phyloP scores from a whole-genome alignment of 2,888 invertebrate genomes.

The Himalopsyche kuldschensis region DNA sequence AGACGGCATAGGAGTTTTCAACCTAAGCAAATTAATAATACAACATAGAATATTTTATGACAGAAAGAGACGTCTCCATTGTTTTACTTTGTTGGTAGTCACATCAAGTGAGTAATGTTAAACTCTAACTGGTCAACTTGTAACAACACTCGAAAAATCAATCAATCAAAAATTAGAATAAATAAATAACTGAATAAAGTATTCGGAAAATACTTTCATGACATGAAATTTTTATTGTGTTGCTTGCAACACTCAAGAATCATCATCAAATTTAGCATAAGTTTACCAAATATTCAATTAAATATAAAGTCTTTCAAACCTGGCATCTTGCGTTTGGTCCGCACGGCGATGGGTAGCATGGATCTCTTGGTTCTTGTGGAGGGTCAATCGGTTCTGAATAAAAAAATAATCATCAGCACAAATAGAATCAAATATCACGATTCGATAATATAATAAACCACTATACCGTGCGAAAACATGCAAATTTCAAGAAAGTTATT shows the following conservation, averaged over 20 bases:
- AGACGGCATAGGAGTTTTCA: conserved; percentile 61
- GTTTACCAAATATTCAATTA: conserved; percentile 39
- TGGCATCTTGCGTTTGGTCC: conserved; percentile 80
- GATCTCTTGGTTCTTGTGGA: conserved; percentile 60
- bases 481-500: neutral
- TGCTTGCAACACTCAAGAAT: too few species aligned
- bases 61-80: too few species aligned
- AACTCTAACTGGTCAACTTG: too few species aligned
- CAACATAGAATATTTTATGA: neutral
- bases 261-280: neutral
- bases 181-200: too few species aligned
- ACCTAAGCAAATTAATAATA: conserved; percentile 46
- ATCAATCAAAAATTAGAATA: too few species aligned
- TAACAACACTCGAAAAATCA: too few species aligned
- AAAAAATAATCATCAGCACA: conserved; percentile 46
- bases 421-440: neutral
- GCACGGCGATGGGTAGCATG: conserved; percentile 85
- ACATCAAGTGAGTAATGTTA: too few species aligned
- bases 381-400: conserved; percentile 49
- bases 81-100: too few species aligned
- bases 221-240: too few species aligned
- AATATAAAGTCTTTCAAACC: conserved; percentile 49
- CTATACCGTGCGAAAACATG: conserved; percentile 4
- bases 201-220: too few species aligned
- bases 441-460: neutral